Evolutionary conservation across 2,797 vertebrate genomes (phyloP), one percentile per base, ranked within the genome.

Genomic region (Girardinus metallicus): DNA sequence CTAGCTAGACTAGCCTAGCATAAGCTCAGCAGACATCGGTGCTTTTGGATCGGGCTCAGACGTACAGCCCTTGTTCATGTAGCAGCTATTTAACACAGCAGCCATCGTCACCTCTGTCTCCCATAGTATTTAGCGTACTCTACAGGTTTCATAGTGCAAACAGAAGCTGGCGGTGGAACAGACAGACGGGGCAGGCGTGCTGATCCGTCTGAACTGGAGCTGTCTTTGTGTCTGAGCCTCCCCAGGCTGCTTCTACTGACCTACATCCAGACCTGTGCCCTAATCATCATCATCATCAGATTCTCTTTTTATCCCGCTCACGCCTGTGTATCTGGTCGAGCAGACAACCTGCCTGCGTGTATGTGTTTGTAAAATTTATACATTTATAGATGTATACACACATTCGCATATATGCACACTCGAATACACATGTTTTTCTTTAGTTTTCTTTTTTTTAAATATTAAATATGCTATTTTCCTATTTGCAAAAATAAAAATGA

Each of bases 391-490:
- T 39, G 26, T 29, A 49, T 47, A 8, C 12, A 51, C 31, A 76
- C 68, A 78, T 60, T 64, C 6, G 2, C 60, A 62, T 36, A 70
- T n/a, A 43, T 43, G 12, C 39, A 70, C 91, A 85, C 87, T 83
- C 51, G 89, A 87, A 87, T 83, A 75, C 87, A 77, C 87, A 70
- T 46, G 55, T 81, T 92, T 90, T 41, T 82, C 78, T 57, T 60
- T 72, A 43, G n/a, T 91, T 91, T 89, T 77, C 44, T 49, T 60
- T 68, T 82, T 92, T 93, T 96, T 90, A 75, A 94, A 91, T 95
- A 95, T 91, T 89, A 93, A 93, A 95, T 94, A 92, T 92, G 91
- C 93, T 96, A 95, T 96, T 96, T 96, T 96, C 94, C 91, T 96
- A 96, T 95, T 91, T 94, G 93, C 90, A 88, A 90, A 94, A 94